Base-by-base conservation (phyloP, 2,888 invertebrate species). In the Achlya flavicornis region DNA sequence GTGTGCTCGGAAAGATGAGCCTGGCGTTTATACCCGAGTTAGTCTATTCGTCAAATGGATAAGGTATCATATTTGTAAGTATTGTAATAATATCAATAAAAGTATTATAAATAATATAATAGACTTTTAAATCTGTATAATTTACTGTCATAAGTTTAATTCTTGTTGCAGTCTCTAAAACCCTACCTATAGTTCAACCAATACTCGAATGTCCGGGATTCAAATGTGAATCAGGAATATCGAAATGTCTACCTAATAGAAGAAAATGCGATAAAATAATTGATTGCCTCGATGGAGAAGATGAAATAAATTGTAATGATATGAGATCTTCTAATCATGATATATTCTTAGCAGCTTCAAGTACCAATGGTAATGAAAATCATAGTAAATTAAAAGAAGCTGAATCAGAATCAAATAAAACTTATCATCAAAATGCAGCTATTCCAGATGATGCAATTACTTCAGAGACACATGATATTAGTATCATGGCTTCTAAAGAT, bases 1-100 rank as follows among this genome's bases (percentile, higher is more conserved):
- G 4, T 98, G 98, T 86, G 98, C 95, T 26, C 94, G 97, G 71
- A 95, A 96, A 62, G 94, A 95, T 67, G 97, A 97, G 83, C 97
- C 97, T 19, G 98, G 98, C 2, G 97, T 96, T 60, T 98, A 98
- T 78, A 97, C 97, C 0, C 94, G 96, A 87, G 96, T 98, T 26
- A 95, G 96, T 70, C 90, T 96, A 35, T 97, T 95, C 80, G 86
- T 96, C n/a, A 94, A 95, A 66, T 98, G 97, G 97, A 96, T 97
- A 68, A 92, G 92, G 69, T 91, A 93, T 62, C 94, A 95, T 67
- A 95, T 94, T 41, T 87, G 96, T 96, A 87, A 94, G 94, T 86
- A 66, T 48, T 48, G n/a, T 4, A 6, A 19, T 53, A 19, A 19
- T 53, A 10, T 19, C 19, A 26, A 0, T 46, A 43, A 16, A 32